These are phyloP conservation scores for Dipodomys merriami DNA, from an alignment of 2,113 vertebrate species.

Conservation along the genomic window DNA sequence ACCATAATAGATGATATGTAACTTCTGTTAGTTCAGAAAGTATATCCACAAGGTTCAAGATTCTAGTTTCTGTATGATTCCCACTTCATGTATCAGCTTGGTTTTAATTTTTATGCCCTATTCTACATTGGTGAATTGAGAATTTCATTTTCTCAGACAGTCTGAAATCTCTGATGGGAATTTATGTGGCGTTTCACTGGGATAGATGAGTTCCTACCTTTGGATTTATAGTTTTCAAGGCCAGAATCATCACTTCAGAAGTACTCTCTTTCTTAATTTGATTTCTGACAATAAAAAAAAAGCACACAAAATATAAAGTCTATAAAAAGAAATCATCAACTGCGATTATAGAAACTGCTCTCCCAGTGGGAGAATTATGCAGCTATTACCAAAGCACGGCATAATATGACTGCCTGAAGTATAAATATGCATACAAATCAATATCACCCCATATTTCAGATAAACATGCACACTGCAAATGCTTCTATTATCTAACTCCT, in stretches of 20 bases:
- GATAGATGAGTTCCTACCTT: slow-evolving; percentile 55
- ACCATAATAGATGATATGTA: background rate
- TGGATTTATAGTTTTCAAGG: slow-evolving; percentile 73
- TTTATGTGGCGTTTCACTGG: slow-evolving; percentile 60
- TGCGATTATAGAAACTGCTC: slow-evolving; percentile 71
- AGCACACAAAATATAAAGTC: slow-evolving; percentile 72
- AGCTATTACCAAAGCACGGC: slow-evolving; percentile 72
- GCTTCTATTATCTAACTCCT: background rate
- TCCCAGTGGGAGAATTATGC: slow-evolving; percentile 72
- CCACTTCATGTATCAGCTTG: background rate
- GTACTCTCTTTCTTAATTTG: slow-evolving; percentile 75
- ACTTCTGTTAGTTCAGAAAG: slow-evolving; percentile 43
- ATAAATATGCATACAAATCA: slow-evolving; percentile 75
- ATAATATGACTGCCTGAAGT: slow-evolving; percentile 71
- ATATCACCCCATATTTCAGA: slow-evolving; percentile 62
- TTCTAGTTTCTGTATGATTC: background rate
- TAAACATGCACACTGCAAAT: slow-evolving; percentile 53
- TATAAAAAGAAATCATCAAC: slow-evolving; percentile 78
- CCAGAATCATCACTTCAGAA: slow-evolving; percentile 66
- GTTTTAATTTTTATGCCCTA: slow-evolving; percentile 17
- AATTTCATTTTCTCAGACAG: slow-evolving; percentile 49
- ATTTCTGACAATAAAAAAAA: slow-evolving; percentile 78
- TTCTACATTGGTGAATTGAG: slow-evolving; percentile 32
- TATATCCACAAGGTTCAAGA: slow-evolving; percentile 36
- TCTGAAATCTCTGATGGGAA: slow-evolving; percentile 55